These are phyloP conservation scores for Beris morrisii DNA, from an alignment of 2,888 invertebrate species.

Conservation along the genomic window DNA sequence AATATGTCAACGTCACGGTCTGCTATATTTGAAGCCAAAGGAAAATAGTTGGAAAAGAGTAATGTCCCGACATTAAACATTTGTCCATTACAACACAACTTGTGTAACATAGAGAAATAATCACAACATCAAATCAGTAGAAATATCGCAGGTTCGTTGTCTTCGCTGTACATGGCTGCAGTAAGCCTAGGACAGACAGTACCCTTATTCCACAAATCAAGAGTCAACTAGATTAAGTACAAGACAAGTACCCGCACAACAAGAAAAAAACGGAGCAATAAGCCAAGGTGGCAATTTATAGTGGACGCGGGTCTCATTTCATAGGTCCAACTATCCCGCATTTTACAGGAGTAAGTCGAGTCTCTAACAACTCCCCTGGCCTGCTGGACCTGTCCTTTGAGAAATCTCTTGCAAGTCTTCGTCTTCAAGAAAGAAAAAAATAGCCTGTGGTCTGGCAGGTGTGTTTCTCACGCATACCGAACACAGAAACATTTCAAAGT, in stretches of 20 bases:
- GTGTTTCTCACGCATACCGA: conserved; percentile 38
- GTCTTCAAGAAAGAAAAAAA: conserved; percentile 7
- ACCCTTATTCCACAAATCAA: conserved; percentile 16
- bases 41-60: too few species aligned
- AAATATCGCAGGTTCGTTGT: too few species aligned
- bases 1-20: too few species aligned
- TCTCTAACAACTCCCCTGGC: not conserved
- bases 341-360: not conserved
- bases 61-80: too few species aligned
- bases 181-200: too few species aligned
- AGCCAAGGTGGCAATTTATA: conserved; percentile 24
- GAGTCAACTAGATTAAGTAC: conserved; percentile 16
- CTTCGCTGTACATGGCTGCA: too few species aligned
- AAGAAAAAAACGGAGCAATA: conserved; percentile 1
- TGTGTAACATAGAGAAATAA: too few species aligned
- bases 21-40: too few species aligned
- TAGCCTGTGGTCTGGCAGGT: conserved; percentile 36
- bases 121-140: too few species aligned
- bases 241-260: not conserved
- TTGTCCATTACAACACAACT: too few species aligned
- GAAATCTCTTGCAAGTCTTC: too few species aligned
- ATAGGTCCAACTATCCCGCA: conserved; percentile 14
- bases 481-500: conserved; percentile 22
- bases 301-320: conserved; percentile 20
- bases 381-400: not conserved